These are phyloP conservation scores for Heliconius hortense DNA, from an alignment of 2,888 invertebrate species.

Conservation along the genomic window DNA sequence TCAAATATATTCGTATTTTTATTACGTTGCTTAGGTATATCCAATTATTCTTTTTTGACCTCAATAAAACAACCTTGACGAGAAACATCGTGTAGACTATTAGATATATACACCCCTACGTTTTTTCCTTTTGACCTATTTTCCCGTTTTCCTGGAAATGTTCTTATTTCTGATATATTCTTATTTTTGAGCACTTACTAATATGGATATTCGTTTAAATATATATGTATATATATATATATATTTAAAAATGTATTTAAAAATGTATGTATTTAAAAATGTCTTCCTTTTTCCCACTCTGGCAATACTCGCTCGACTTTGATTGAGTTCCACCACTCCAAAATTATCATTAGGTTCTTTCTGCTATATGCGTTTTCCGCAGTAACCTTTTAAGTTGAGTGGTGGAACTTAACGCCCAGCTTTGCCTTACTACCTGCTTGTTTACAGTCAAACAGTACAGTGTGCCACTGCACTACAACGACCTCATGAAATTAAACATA, in stretches of 20 bases:
- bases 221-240: too few relatives aligned
- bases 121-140: conserved; percentile 63
- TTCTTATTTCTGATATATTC: not conserved
- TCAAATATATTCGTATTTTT: not conserved
- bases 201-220: not conserved
- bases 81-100: conserved; percentile 55
- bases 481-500: not conserved
- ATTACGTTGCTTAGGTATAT: not conserved
- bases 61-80: conserved; percentile 54
- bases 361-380: not conserved
- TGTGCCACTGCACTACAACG: too few relatives aligned
- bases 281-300: not conserved
- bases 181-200: not conserved
- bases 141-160: conserved; percentile 43
- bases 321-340: not conserved
- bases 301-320: not conserved
- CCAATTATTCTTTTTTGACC: conserved; percentile 43
- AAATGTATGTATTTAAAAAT: too few relatives aligned
- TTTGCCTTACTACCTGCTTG: too few relatives aligned
- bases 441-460: too few relatives aligned
- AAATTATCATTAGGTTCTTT: not conserved
- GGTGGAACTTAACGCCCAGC: too few relatives aligned
- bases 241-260: too few relatives aligned
- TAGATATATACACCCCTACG: conserved; percentile 53
- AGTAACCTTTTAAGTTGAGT: too few relatives aligned